These are phyloP conservation scores for Drosophila melanica DNA, from an alignment of 1,140 invertebrate species.

Conservation along the genomic window DNA sequence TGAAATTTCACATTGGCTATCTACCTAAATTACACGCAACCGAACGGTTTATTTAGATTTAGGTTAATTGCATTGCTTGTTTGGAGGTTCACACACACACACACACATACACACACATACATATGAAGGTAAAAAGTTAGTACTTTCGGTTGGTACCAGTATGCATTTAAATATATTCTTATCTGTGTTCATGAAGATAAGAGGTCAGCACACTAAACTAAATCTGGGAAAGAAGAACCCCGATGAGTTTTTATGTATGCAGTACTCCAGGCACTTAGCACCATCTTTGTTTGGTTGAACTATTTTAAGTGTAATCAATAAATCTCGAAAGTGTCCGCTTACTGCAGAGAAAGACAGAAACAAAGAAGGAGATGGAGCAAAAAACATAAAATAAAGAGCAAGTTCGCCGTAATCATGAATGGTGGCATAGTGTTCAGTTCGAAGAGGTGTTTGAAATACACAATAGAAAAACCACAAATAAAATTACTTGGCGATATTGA, in stretches of 20 bases:
- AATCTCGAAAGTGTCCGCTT: conserved; percentile 23
- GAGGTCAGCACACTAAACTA: conserved; percentile 10
- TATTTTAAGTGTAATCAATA: conserved; percentile 60
- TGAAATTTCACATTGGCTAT: conserved; percentile 28
- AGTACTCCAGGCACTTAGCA: conserved; percentile 4
- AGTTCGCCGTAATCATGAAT: no score
- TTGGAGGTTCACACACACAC: conserved; percentile 17
- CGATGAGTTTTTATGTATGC: neutral
- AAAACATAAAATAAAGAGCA: neutral
- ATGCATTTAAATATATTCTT: conserved; percentile 22
- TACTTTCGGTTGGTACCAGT: conserved; percentile 13
- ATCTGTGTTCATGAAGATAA: conserved; percentile 27
- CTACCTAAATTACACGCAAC: conserved; percentile 37
- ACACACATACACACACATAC: neutral
- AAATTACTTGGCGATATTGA: no score
- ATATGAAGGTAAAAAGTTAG: conserved; percentile 4
- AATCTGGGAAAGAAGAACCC: conserved; percentile 2
- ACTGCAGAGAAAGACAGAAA: conserved; percentile 4
- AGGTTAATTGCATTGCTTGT: conserved; percentile 50
- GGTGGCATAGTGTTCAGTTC: no score
- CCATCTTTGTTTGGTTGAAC: conserved; percentile 37
- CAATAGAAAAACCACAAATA: no score
- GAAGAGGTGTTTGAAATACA: no score
- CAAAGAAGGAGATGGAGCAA: neutral
- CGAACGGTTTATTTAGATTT: conserved; percentile 43